These are phyloP conservation scores for Halcyon senegalensis DNA, from an alignment of 2,113 vertebrate species.

Conservation along the genomic window DNA sequence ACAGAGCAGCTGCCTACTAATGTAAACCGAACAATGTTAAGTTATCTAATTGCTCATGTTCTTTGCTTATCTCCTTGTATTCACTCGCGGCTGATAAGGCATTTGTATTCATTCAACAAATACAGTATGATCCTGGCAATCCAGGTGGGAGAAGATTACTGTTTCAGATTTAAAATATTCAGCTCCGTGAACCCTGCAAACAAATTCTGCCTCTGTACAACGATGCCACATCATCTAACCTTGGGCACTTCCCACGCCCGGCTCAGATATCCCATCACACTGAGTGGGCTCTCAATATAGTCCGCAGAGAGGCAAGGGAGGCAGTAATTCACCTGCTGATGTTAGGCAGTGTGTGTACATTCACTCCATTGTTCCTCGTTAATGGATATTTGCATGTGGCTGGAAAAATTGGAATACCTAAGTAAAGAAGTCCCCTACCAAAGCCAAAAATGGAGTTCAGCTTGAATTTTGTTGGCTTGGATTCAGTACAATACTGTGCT, in stretches of 20 bases:
- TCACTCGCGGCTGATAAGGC: not conserved
- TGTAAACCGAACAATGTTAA: not conserved
- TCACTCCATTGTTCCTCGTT: not conserved
- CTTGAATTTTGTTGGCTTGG: not conserved
- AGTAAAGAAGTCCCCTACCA: not conserved
- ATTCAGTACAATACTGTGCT: not conserved
- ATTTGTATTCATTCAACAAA: slow-evolving; percentile 31
- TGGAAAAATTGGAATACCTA: not conserved
- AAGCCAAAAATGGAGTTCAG: not conserved
- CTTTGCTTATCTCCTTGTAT: slow-evolving; percentile 34
- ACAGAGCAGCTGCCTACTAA: not conserved
- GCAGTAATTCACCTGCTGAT: not conserved
- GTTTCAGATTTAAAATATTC: not conserved
- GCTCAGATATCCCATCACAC: not conserved
- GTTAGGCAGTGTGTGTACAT: not conserved
- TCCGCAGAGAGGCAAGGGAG: not conserved
- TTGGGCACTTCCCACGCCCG: not conserved
- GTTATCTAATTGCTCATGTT: slow-evolving; percentile 7
- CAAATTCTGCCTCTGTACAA: not conserved
- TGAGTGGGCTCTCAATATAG: not conserved
- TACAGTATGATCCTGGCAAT: not conserved
- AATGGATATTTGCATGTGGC: not conserved
- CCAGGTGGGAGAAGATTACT: not conserved
- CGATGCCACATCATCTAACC: not conserved
- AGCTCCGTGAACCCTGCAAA: not conserved